phyloP scores from a whole-genome alignment of 2,113 vertebrate species.

The Tringa solitaria region DNA sequence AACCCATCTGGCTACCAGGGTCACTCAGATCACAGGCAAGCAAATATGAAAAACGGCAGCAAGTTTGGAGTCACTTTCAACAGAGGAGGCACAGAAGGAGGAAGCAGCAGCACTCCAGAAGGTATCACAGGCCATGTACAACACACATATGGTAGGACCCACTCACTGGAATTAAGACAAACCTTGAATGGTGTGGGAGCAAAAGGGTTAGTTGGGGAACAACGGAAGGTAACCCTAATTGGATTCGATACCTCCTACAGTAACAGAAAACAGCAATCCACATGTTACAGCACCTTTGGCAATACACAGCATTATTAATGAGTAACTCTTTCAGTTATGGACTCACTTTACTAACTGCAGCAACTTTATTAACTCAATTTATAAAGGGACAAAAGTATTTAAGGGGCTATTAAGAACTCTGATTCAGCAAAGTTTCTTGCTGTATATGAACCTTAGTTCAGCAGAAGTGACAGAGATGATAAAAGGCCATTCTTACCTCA shows the following conservation, averaged over 20 bases:
- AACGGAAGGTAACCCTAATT: conserved; percentile 87
- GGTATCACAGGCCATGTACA: conserved; percentile 25
- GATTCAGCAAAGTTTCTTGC: neutral
- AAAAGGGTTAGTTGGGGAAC: conserved; percentile 97
- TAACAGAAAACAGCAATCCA: conserved; percentile 82
- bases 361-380: neutral
- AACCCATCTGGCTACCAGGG: neutral
- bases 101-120: neutral
- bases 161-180: conserved; percentile 74
- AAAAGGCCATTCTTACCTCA: neutral
- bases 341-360: neutral
- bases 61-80: neutral
- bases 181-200: conserved; percentile 98
- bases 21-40: neutral
- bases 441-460: neutral
- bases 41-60: neutral
- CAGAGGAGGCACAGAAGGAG: neutral
- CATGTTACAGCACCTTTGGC: conserved; percentile 36
- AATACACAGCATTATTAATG: neutral
- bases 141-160: neutral
- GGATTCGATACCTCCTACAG: conserved; percentile 89
- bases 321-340: neutral
- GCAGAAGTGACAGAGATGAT: neutral
- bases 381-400: neutral
- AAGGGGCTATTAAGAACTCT: neutral